These are phyloP conservation scores for Drosophila persimilis DNA, from an alignment of 1,140 invertebrate species.

Conservation along the genomic window DNA sequence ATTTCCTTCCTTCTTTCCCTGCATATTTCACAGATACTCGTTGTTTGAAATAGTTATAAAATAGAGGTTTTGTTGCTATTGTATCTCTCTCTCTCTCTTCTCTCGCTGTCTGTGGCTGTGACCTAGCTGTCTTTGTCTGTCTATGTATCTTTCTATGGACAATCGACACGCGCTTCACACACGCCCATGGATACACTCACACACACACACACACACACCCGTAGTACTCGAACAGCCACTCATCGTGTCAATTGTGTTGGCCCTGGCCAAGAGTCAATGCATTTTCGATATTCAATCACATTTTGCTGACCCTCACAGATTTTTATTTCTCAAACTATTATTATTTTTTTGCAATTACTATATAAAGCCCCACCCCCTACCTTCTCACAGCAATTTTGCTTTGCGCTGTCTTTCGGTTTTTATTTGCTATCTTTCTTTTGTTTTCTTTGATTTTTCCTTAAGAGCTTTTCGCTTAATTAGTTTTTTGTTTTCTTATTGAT, in stretches of 20 bases:
- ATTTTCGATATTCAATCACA: conserved; percentile 47
- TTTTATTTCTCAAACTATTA: conserved; percentile 32
- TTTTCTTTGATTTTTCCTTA: conserved; percentile 33
- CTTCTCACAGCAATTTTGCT: conserved; percentile 15
- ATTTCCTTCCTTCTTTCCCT: not conserved
- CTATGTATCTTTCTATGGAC: conserved; percentile 31
- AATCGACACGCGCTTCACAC: conserved; percentile 34
- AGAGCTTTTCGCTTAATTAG: conserved; percentile 64
- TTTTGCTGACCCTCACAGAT: conserved; percentile 50
- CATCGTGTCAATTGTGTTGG: conserved; percentile 43
- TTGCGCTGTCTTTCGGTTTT: conserved; percentile 16
- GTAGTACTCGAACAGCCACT: conserved; percentile 10
- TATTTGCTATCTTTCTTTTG: not conserved
- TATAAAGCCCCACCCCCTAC: conserved; percentile 1
- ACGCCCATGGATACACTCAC: conserved; percentile 21
- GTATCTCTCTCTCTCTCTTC: not conserved
- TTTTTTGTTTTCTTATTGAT: conserved; percentile 39
- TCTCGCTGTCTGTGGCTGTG: conserved; percentile 23
- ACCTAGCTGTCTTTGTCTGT: conserved; percentile 24
- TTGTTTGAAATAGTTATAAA: not conserved
- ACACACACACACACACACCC: conserved; percentile 8
- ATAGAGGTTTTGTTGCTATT: conserved; percentile 2
- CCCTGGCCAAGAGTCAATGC: conserved; percentile 43
- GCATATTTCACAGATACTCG: not conserved
- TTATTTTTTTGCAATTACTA: conserved; percentile 26